Evolutionary conservation across 1,140 invertebrate species (phyloP), one percentile per base, ranked within the genome.

Genomic region (Drosophila leontia): DNA sequence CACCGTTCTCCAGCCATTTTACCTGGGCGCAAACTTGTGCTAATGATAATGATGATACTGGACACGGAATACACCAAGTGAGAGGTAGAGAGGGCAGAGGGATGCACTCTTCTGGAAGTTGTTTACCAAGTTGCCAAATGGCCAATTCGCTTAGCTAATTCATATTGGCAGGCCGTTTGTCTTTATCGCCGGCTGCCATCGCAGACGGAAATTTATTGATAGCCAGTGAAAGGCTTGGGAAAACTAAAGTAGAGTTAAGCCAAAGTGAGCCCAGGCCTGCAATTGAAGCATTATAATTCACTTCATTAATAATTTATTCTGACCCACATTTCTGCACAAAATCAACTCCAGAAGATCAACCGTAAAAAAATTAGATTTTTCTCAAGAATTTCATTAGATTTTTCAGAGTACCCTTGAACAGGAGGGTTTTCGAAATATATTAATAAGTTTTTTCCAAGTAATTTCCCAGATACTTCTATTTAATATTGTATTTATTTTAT

Each of bases 21-120:
- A 64, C 50, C 55, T 77, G 72, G 67, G 78, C 82, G 67, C 78
- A 87, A 82, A 74, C 62, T 82, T 78, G 77, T 79, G 78, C 85
- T 88, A 88, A 88, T 88, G 84, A 88, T 88, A 88, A 88, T 88
- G 84, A 90, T 90, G 81, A 90, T 90, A 88, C 82, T 84, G 78
- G 56, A 63, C 70, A 56, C 41, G 65, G 37, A 57, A 37, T 42
- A 26, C 32, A 53, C 47, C 17, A 47, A 23, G 35, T 13, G 45
- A 34, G 17, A 11, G 45, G 37, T 13, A 58, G 41, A 32, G 51
- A n/a, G 50, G 58, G 34, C 32, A 19, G 39, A 44, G 37, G 44
- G 69, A 61, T 78, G 55, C 47, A 39, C 51, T 70, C 53, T 78
- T 41, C 44, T 63, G 58, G 76, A 60, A 69, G 81, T 83, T 83